Evolutionary conservation across 2,888 invertebrate genomes (phyloP).

Genomic region (Tinea semifulvella): DNA sequence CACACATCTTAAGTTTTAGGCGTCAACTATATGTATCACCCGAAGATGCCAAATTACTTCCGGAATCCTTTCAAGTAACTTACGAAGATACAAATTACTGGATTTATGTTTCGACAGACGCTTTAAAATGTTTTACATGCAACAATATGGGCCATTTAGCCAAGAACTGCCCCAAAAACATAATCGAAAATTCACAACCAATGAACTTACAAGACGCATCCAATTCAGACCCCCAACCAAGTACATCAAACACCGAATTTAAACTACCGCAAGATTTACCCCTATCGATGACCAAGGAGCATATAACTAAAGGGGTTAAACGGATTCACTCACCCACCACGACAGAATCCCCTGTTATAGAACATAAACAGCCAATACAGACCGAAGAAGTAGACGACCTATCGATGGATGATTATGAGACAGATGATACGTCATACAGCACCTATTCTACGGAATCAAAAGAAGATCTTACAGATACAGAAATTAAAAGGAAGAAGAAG

Average conservation of each 20-base stretch:
- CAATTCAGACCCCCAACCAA: no score
- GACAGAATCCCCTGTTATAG: no score
- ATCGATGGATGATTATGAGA: no score
- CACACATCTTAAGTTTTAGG: slow-evolving; percentile 12
- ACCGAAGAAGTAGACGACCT: no score
- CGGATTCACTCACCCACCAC: no score
- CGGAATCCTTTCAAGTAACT: slow-evolving; percentile 17
- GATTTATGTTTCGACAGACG: slow-evolving; percentile 17
- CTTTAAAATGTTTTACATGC: slow-evolving; percentile 18
- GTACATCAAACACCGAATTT: no score
- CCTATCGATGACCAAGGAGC: no score
- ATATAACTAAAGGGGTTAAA: no score
- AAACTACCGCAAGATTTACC: no score
- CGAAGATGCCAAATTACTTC: slow-evolving; percentile 15
- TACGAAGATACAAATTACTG: slow-evolving; percentile 19
- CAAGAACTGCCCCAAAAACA: slow-evolving; percentile 16
- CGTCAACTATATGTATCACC: slow-evolving; percentile 15
- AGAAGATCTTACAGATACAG: neutral
- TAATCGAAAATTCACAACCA: no score
- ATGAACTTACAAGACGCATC: no score
- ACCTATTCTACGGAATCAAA: neutral
- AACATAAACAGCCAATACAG: no score
- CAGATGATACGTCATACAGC: slow-evolving; percentile 9
- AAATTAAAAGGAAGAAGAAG: slow-evolving; percentile 1
- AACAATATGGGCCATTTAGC: slow-evolving; percentile 17